Evolutionary conservation across 2,113 vertebrate genomes (phyloP).

Genomic region (Leptobrachium ailaonicum): DNA sequence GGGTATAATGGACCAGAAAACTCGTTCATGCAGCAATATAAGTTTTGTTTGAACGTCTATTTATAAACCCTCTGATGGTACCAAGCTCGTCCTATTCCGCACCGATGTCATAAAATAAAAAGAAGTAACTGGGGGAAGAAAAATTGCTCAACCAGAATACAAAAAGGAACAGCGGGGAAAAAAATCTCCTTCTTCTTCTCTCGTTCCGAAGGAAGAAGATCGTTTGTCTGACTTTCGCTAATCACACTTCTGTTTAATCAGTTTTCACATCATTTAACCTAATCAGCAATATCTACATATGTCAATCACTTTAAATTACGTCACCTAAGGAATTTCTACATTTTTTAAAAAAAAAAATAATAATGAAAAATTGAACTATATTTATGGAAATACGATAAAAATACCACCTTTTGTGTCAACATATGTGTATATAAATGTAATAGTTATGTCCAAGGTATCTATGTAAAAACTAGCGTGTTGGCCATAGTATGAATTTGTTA

Average conservation of each 20-base stretch:
- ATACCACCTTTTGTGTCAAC: too few relatives aligned
- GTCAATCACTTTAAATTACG: conserved; percentile 3
- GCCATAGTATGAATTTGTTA: too few relatives aligned
- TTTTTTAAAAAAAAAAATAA: too few relatives aligned
- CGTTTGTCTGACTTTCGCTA: conserved; percentile 13
- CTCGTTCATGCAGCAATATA: background rate
- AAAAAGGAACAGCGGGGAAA: background rate
- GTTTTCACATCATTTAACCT: conserved; percentile 8
- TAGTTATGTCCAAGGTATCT: too few relatives aligned
- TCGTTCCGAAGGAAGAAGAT: conserved; percentile 10
- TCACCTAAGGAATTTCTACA: too few relatives aligned
- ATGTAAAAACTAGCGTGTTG: too few relatives aligned
- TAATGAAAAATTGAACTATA: too few relatives aligned
- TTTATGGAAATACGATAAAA: too few relatives aligned
- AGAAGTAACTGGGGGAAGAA: background rate
- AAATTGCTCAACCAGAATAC: background rate
- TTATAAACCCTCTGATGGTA: background rate
- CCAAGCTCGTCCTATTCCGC: background rate
- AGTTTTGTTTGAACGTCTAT: background rate
- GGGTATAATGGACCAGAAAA: background rate
- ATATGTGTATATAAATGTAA: too few relatives aligned
- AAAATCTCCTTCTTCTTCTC: conserved; percentile 6
- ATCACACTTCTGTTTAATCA: conserved; percentile 9
- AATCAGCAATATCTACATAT: conserved; percentile 39
- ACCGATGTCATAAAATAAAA: conserved; percentile 6